phyloP scores from a whole-genome alignment of 2,888 invertebrate genomes.

The Oxystoma pomonae region DNA sequence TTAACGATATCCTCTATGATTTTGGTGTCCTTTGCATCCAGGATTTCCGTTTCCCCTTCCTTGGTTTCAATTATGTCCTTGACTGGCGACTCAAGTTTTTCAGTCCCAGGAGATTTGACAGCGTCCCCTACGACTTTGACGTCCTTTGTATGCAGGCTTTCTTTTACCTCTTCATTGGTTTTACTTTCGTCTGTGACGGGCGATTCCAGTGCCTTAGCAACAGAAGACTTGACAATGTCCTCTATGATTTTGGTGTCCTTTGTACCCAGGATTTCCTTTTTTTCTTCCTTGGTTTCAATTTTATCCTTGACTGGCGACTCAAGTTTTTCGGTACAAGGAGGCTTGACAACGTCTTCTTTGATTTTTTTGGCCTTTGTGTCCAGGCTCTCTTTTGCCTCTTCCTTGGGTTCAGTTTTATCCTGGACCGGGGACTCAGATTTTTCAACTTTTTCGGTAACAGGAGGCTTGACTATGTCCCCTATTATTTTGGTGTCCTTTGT shows the following conservation, averaged over 20 bases:
- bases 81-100: not conserved
- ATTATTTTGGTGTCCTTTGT: not conserved
- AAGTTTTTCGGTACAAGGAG: not conserved
- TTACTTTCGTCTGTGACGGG: not conserved
- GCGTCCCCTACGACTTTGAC: not conserved
- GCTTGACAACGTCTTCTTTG: no score
- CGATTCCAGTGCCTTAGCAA: not conserved
- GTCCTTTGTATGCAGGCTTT: not conserved
- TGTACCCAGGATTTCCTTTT: not conserved
- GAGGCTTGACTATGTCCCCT: not conserved
- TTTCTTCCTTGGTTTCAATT: not conserved
- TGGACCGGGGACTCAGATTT: constrained; percentile 3
- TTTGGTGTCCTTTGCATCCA: no score
- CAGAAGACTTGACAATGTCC: not conserved
- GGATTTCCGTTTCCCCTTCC: no score
- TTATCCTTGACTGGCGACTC: not conserved
- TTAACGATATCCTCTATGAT: no score
- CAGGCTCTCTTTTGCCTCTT: not conserved
- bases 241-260: not conserved
- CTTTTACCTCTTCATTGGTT: not conserved
- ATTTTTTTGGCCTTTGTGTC: no score
- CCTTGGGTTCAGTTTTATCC: not conserved
- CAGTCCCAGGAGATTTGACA: not conserved
- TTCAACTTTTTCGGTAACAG: not conserved
- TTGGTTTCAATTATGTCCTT: no score